A percentile compares a stretch with the other conserved stretches of the same genome.
phyloP scores from a whole-genome alignment of 2,888 invertebrate genomes.

The Agrotis ipsilon region DNA sequence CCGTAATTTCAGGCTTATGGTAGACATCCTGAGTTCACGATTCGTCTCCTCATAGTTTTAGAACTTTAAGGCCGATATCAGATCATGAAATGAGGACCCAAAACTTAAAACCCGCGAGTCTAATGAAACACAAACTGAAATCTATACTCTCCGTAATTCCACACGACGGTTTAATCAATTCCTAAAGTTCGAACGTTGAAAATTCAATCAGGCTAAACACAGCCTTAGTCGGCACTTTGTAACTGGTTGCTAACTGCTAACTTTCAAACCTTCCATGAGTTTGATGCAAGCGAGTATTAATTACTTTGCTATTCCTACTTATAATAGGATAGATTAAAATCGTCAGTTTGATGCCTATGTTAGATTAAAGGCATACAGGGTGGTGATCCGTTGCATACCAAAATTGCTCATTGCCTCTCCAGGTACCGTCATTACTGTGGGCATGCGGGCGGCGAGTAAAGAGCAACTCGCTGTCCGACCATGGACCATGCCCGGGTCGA shows the following conservation, averaged over 20 bases:
- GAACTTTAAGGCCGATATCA: too few species aligned
- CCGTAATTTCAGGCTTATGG: too few species aligned
- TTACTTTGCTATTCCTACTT: conserved; percentile 32
- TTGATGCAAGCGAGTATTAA: conserved; percentile 40
- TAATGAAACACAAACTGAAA: conserved; percentile 23
- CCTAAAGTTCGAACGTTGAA: conserved; percentile 58
- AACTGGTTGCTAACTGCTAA: conserved; percentile 39
- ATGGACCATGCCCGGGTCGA: too few species aligned
- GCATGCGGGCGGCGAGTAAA: too few species aligned
- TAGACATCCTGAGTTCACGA: too few species aligned
- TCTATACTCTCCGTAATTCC: conserved; percentile 25
- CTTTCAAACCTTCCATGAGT: conserved; percentile 38
- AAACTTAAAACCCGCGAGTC: neutral
- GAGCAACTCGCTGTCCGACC: too few species aligned
- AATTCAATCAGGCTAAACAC: conserved; percentile 61
- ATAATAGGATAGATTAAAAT: neutral
- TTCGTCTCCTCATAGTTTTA: too few species aligned
- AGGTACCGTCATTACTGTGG: too few species aligned
- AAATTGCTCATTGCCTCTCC: too few species aligned
- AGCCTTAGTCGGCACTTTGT: conserved; percentile 45
- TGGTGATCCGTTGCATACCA: too few species aligned
- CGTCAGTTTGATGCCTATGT: neutral
- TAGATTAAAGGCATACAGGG: neutral
- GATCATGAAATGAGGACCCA: neutral
- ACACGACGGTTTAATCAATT: conserved; percentile 58